Evolutionary conservation across 37 sponge, comb jelly and placozoan genomes (phyloP), one percentile per base, ranked within the genome.

Genomic region (Halichondria panicea): DNA sequence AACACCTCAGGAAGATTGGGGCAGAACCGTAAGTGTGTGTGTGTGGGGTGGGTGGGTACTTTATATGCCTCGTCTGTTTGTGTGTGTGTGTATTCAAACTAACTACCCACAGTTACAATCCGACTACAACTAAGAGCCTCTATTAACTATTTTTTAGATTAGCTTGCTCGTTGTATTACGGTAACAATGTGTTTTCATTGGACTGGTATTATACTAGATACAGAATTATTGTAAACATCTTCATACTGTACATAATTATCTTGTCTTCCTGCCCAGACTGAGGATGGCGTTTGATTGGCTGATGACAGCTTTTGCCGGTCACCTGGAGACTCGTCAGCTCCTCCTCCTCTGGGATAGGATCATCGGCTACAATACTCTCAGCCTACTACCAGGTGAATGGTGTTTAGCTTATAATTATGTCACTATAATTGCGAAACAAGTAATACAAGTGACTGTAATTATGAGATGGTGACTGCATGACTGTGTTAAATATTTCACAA

Each of bases 301-400:
- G 57, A 73, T 91, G 81, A 78, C 84, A 76, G 95, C 82, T 0
- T 94, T 94, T 60, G 81, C 95, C 12, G 88, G 91, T 36, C 78
- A 84, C 73, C 80, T 94, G 24, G 80, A 85, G 27, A 43, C 91
- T 0, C 76, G 79, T 55, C 86, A 94, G 64, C 61, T 89, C 13
- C 78, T 94, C 34, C 75, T 84, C 15, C 83, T 94, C 3, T 94
- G 95, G 95, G 95, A 94, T 39, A 72, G 95, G 31, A 84, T 94
- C 22, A 79, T 90, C 41, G 95, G 91, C 1, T 87, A 86, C 62
- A 71, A 91, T 68, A 81, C 95, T 28, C 73, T 88, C 54, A 35
- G 55, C 11, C 31, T 90, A 0, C 76, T 94, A 25, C 77, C 95
- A 41, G 68, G 76, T 62, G 25, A 45, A 52, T 39, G 9, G 7